phyloP scores from a whole-genome alignment of 2,888 invertebrate genomes.

The Chirona hameri region DNA sequence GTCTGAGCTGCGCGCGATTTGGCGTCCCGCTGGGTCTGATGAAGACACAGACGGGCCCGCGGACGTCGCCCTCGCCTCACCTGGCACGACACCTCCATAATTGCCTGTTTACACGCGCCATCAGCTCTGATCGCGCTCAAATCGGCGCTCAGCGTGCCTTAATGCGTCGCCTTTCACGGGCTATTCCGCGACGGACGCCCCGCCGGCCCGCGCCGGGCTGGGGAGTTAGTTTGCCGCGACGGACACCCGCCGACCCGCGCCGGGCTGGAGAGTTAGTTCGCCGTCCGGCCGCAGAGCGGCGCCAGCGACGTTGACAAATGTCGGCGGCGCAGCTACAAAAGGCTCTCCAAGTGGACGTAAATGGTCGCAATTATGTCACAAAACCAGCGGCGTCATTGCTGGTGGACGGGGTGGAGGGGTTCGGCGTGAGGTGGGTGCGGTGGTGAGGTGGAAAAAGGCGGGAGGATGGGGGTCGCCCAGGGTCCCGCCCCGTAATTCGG shows the following conservation, averaged over 20 bases:
- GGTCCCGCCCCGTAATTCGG: too few relatives aligned
- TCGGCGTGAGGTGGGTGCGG: background rate
- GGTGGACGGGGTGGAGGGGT: background rate
- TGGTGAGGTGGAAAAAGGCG: background rate
- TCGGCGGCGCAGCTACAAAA: background rate
- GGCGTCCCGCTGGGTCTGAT: background rate
- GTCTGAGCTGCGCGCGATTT: background rate
- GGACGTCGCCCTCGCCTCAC: background rate
- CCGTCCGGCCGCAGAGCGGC: background rate
- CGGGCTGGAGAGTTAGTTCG: background rate
- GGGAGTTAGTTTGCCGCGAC: background rate
- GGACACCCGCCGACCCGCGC: background rate
- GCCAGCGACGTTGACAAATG: background rate
- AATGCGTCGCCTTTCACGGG: conserved; percentile 1
- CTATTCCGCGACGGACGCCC: background rate
- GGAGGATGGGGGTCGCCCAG: background rate
- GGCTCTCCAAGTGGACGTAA: background rate
- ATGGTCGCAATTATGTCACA: conserved; percentile 1
- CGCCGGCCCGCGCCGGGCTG: background rate
- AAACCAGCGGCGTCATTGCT: background rate
- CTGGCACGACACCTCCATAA: background rate
- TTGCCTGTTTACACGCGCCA: background rate
- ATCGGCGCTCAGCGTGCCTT: background rate
- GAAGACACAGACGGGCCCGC: background rate
- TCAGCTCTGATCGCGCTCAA: background rate